phyloP scores from a whole-genome alignment of 1,140 invertebrate species.

The Riptortus pedestris region DNA sequence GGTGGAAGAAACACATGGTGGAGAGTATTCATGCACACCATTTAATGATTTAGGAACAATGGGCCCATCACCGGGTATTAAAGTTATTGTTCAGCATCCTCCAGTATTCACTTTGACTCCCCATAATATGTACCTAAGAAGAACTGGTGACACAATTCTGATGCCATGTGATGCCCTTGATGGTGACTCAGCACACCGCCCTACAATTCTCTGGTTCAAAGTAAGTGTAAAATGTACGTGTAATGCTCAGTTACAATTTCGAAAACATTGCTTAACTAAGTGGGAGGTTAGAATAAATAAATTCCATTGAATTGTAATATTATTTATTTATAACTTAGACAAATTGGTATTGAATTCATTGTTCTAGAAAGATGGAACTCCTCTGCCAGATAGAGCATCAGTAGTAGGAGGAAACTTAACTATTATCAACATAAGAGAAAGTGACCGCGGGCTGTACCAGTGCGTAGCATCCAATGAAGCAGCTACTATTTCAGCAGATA shows the following conservation, averaged over 20 bases:
- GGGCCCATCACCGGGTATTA: slow-evolving; percentile 71
- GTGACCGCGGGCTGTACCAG: slow-evolving; percentile 82
- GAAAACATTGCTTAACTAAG: not conserved
- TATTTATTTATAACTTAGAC: too few relatives aligned
- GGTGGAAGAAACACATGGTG: slow-evolving; percentile 66
- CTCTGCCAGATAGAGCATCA: slow-evolving; percentile 57
- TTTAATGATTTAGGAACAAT: slow-evolving; percentile 79
- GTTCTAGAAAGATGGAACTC: slow-evolving; percentile 67
- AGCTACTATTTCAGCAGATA: slow-evolving; percentile 74
- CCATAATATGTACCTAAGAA: slow-evolving; percentile 67
- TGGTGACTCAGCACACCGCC: slow-evolving; percentile 59
- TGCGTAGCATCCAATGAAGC: slow-evolving; percentile 87
- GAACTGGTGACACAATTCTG: slow-evolving; percentile 66
- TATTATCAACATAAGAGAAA: slow-evolving; percentile 66
- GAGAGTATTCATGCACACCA: slow-evolving; percentile 81
- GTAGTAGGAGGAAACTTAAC: slow-evolving; percentile 77
- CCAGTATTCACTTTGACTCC: slow-evolving; percentile 66
- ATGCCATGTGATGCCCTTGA: slow-evolving; percentile 73
- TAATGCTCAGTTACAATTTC: not conserved
- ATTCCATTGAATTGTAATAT: not conserved
- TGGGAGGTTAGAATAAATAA: not conserved
- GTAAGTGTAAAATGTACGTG: slow-evolving; percentile 43
- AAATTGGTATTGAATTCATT: too few relatives aligned
- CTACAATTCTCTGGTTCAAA: slow-evolving; percentile 75
- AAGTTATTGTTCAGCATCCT: slow-evolving; percentile 78